Percentiles rank a stretch among this genome's conserved stretches.
phyloP scores from a whole-genome alignment of 2,888 invertebrate species.

The Cetonia aurata region DNA sequence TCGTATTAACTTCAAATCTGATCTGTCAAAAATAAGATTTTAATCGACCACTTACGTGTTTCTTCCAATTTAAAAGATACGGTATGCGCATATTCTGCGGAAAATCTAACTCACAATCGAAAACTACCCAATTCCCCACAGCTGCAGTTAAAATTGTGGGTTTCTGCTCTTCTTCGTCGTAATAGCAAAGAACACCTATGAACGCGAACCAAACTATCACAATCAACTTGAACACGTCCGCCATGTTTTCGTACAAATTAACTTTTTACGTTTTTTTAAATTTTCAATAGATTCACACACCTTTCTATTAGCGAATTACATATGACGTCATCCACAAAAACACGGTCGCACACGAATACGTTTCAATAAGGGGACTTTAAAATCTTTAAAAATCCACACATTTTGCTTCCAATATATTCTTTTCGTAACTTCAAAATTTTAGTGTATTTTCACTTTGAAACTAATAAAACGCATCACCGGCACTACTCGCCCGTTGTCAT shows the following conservation, averaged over 20 bases:
- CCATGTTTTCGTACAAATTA: not conserved
- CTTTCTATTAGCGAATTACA: too few species aligned
- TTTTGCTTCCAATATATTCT: too few species aligned
- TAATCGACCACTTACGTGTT: conserved; percentile 77
- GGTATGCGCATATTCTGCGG: conserved; percentile 88
- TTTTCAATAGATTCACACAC: too few species aligned
- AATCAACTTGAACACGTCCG: conserved; percentile 10
- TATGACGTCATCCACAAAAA: too few species aligned
- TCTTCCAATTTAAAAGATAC: conserved; percentile 91
- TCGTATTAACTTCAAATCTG: not conserved
- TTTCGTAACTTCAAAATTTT: too few species aligned
- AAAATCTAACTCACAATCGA: conserved; percentile 89
- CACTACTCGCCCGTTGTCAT: conserved; percentile 4
- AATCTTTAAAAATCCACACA: too few species aligned
- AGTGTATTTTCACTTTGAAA: not conserved
- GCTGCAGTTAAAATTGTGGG: conserved; percentile 71
- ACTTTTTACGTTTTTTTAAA: too few species aligned
- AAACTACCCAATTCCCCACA: conserved; percentile 82
- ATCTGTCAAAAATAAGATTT: not conserved
- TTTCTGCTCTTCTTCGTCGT: conserved; percentile 60
- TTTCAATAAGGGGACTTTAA: too few species aligned
- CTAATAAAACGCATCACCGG: not conserved
- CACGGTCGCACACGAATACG: too few species aligned
- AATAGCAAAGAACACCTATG: conserved; percentile 53
- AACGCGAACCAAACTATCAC: conserved; percentile 45